A percentile compares a stretch with the other conserved stretches of the same genome.
Conservation (phyloP, 2,113 vertebrate genomes). For the Actenoides hombroni region DNA sequence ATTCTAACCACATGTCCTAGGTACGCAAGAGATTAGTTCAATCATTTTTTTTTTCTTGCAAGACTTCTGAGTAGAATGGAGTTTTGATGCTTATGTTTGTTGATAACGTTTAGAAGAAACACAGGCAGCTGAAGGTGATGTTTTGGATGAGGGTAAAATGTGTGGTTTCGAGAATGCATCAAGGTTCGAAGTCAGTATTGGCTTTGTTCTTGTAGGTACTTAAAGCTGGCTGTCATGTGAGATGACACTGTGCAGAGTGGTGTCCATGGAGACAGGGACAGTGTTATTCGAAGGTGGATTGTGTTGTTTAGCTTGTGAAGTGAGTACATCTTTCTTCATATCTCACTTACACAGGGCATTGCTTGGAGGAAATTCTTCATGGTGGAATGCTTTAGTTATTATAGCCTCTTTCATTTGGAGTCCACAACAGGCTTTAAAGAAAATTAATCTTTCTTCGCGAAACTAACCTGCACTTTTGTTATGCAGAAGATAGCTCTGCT, state of each 20-base stretch:
- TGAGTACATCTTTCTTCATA: conserved; percentile 2
- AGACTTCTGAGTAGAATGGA: neutral
- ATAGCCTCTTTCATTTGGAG: neutral
- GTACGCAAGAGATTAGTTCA: neutral
- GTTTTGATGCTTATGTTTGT: neutral
- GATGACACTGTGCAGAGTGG: neutral
- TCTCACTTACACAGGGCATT: neutral
- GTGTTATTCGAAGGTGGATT: neutral
- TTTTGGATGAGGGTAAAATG: neutral
- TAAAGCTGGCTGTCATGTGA: neutral
- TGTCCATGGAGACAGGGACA: neutral
- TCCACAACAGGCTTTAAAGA: neutral
- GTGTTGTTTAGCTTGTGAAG: neutral
- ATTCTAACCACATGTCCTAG: neutral
- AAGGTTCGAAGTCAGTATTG: neutral
- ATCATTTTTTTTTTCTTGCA: neutral
- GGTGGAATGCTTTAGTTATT: neutral
- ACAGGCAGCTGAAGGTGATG: neutral
- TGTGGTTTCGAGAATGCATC: neutral
- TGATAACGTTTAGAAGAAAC: neutral
- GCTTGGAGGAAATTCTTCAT: neutral
- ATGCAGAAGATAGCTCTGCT: neutral
- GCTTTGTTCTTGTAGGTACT: neutral
- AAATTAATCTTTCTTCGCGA: neutral
- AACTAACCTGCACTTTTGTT: neutral